phyloP scores from a whole-genome alignment of 2,888 invertebrate species.

The Caradrina kadenii region DNA sequence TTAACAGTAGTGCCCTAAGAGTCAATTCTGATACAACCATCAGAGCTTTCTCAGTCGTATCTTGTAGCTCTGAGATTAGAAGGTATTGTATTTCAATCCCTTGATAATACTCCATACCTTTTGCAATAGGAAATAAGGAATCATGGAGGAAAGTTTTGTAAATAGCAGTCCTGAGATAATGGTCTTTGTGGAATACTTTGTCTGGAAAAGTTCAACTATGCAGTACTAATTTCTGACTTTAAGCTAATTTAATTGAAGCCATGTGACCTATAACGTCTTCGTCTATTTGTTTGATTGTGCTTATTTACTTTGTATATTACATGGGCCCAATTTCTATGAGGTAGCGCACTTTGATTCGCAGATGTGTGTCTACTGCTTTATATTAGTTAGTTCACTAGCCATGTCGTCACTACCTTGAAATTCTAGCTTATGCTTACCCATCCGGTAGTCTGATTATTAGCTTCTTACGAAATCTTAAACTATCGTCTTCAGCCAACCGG shows the following conservation, averaged over 20 bases:
- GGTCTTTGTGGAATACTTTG: not conserved
- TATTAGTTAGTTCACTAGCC: not conserved
- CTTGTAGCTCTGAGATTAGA: constrained; percentile 36
- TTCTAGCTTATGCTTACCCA: not conserved
- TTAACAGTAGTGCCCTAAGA: constrained; percentile 46
- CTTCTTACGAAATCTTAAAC: constrained; percentile 22
- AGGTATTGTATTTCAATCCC: constrained; percentile 53
- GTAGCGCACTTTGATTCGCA: not conserved
- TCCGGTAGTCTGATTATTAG: constrained; percentile 2
- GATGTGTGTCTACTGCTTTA: not conserved
- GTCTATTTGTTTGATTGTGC: not conserved
- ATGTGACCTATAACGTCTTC: not conserved
- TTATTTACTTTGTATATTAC: not conserved
- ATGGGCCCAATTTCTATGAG: no score
- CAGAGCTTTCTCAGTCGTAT: constrained; percentile 45
- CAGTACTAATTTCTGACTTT: not conserved
- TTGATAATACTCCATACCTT: constrained; percentile 32
- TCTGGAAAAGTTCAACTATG: not conserved
- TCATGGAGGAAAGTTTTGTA: constrained; percentile 10
- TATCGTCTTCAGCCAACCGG: constrained; percentile 3
- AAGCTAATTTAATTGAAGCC: not conserved
- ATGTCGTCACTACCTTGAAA: not conserved
- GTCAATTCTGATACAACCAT: constrained; percentile 16
- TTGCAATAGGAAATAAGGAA: not conserved
- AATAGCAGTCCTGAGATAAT: not conserved